Evolutionary conservation across 2,888 invertebrate genomes (phyloP).

Genomic region (Heteropelma amictum): DNA sequence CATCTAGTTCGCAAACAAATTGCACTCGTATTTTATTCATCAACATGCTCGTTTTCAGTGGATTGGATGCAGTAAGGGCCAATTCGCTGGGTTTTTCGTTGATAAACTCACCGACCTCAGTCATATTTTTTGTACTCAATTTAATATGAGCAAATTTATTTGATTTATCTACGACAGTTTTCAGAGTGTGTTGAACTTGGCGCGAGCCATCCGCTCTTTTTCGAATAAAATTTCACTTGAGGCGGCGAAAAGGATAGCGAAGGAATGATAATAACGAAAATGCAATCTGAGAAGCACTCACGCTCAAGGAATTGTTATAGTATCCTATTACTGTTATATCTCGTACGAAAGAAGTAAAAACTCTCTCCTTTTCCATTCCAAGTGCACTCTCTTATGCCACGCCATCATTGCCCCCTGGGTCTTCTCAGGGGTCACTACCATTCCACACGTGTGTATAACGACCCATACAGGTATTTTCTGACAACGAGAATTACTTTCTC

Average conservation of each 20-base stretch:
- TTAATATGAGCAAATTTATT: no score
- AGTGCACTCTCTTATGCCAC: no score
- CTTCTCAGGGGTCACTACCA: slow-evolving; percentile 39
- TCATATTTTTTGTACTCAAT: no score
- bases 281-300: slow-evolving; percentile 39
- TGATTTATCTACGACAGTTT: not conserved
- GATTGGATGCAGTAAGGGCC: no score
- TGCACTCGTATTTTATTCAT: no score
- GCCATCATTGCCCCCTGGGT: slow-evolving; percentile 29
- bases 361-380: not conserved
- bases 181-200: not conserved
- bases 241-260: slow-evolving; percentile 4
- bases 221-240: slow-evolving; percentile 7
- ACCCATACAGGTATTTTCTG: slow-evolving; percentile 47
- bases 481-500: slow-evolving; percentile 49
- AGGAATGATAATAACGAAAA: slow-evolving; percentile 39
- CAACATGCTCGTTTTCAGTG: no score
- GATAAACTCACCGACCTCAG: no score
- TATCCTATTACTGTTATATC: slow-evolving; percentile 33
- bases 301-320: slow-evolving; percentile 38
- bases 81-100: no score
- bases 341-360: slow-evolving; percentile 13
- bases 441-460: slow-evolving; percentile 50
- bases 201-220: not conserved
- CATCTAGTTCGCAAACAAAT: no score